A percentile compares a stretch with the other conserved stretches of the same genome.
phyloP scores from a whole-genome alignment of 2,113 vertebrate species.

The Lasiurus borealis region DNA sequence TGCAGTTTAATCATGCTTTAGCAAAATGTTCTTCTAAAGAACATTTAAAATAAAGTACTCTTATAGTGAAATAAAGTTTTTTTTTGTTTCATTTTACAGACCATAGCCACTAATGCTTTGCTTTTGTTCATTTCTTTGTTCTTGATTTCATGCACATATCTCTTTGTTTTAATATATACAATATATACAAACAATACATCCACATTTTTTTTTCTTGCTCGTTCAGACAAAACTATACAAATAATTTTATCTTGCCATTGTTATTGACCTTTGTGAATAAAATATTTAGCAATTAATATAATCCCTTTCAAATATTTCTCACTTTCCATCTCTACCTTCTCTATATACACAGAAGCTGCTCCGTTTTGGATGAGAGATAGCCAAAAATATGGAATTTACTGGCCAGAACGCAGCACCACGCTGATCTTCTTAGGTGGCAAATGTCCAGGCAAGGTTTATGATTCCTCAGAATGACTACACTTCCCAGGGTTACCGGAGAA shows the following conservation, averaged over 20 bases:
- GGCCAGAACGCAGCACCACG: conserved; percentile 97
- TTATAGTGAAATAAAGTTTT: conserved; percentile 99
- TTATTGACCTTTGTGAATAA: conserved; percentile 99
- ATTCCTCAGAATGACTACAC: conserved; percentile 91
- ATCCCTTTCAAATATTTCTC: conserved; percentile 98
- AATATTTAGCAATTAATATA: conserved; percentile 98
- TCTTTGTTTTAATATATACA: conserved; percentile 99
- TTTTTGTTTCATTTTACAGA: conserved; percentile 99
- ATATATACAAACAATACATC: conserved; percentile 99
- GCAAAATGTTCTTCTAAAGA: conserved; percentile 99
- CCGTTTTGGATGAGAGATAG: conserved; percentile 92
- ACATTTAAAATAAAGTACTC: conserved; percentile 99
- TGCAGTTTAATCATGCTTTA: conserved; percentile 99
- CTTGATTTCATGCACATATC: conserved; percentile 99
- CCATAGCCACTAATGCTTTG: conserved; percentile 99
- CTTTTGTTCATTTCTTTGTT: conserved; percentile 95
- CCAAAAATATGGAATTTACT: conserved; percentile 99
- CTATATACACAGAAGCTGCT: conserved; percentile 99
- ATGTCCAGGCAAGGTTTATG: conserved; percentile 98
- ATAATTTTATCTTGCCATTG: conserved; percentile 98
- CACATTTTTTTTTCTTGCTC: conserved; percentile 93
- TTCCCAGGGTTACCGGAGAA: conserved; percentile 90
- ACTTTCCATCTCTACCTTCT: conserved; percentile 95
- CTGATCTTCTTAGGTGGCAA: conserved; percentile 94
- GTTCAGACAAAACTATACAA: conserved; percentile 99